These are phyloP conservation scores for Herpailurus yagouaroundi DNA, from an alignment of 2,113 vertebrate genomes.

Conservation along the genomic window DNA sequence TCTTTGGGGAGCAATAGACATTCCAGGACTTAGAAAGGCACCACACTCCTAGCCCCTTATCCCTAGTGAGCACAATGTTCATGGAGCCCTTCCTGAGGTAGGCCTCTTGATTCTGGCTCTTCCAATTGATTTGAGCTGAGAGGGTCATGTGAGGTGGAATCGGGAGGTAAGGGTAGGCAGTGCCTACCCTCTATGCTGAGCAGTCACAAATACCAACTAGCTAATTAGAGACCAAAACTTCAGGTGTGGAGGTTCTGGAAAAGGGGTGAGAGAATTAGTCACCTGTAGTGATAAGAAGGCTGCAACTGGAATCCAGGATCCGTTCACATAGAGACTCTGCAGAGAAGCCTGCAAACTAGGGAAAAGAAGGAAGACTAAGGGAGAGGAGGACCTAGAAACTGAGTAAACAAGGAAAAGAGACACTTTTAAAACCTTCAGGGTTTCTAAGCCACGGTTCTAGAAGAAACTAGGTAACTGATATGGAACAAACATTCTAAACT, in stretches of 20 bases:
- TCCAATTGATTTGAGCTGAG: conserved; percentile 60
- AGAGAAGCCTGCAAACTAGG: conserved; percentile 98
- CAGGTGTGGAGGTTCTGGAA: not conserved
- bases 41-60: not conserved
- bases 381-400: not conserved
- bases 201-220: conserved; percentile 18
- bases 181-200: not conserved
- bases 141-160: not conserved
- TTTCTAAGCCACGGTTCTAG: conserved; percentile 14
- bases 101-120: conserved; percentile 49
- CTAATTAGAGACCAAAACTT: conserved; percentile 19
- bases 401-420: conserved; percentile 1
- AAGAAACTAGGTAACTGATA: conserved; percentile 41
- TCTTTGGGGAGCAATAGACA: conserved; percentile 87
- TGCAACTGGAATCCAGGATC: conserved; percentile 93
- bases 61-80: conserved; percentile 32
- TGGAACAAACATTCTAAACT: conserved; percentile 14
- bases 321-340: conserved; percentile 95
- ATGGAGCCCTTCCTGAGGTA: conserved; percentile 26
- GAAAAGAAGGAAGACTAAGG: conserved; percentile 56
- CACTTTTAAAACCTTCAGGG: conserved; percentile 8
- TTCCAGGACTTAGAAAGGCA: conserved; percentile 64
- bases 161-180: not conserved
- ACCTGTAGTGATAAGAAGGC: conserved; percentile 96
- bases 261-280: conserved; percentile 66